These are phyloP conservation scores for Sclerodermus sp. DNA, from an alignment of 2,888 invertebrate genomes.

Conservation along the genomic window DNA sequence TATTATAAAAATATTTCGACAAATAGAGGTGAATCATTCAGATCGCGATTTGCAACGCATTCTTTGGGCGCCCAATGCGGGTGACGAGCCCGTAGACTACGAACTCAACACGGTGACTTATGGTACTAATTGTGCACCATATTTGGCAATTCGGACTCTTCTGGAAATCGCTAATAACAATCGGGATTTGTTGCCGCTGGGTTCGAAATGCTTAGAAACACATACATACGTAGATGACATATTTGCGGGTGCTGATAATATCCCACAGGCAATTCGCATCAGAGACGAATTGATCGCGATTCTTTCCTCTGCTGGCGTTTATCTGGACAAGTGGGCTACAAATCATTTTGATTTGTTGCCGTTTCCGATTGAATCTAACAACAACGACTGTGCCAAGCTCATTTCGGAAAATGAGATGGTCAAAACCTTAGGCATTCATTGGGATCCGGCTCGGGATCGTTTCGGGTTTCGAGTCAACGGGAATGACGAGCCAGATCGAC, in stretches of 20 bases:
- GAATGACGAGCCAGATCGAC: neutral
- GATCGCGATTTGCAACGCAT: neutral
- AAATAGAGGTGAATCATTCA: no score
- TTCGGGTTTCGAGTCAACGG: neutral
- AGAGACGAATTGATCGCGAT: neutral
- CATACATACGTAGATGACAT: neutral
- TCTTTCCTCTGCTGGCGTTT: neutral
- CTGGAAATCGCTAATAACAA: neutral
- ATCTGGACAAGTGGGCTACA: neutral
- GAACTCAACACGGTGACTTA: neutral
- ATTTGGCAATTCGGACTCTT: neutral
- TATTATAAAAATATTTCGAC: no score
- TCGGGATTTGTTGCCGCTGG: neutral
- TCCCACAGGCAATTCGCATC: neutral
- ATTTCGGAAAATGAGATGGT: neutral
- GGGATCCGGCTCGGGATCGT: neutral
- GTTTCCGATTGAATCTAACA: no score
- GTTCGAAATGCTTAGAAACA: neutral
- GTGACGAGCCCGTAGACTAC: neutral
- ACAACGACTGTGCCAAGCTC: no score
- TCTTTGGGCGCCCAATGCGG: conserved; percentile 3
- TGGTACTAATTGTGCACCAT: neutral
- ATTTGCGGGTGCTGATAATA: neutral
- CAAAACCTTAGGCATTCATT: neutral
- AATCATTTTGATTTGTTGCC: neutral